Conservation (phyloP, 2,113 vertebrate genomes). For the Centropus bengalensis region DNA sequence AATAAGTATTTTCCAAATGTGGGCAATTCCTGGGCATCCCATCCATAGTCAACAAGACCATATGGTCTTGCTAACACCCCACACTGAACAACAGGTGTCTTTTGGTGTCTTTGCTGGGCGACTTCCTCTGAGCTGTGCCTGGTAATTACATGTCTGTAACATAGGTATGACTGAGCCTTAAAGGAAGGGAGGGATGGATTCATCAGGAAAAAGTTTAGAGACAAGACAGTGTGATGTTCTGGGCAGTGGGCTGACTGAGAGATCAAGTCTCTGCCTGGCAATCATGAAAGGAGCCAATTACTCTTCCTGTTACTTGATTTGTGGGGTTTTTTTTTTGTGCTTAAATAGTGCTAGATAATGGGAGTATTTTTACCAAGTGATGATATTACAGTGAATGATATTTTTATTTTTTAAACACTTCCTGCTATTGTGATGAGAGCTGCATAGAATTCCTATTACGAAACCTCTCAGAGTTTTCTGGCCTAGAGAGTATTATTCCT, state of each 20-base stretch:
- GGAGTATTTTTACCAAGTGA: background rate
- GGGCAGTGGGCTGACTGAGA: background rate
- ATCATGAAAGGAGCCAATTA: background rate
- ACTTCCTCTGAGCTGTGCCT: background rate
- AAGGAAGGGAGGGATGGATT: background rate
- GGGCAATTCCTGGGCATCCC: background rate
- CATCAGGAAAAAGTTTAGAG: background rate
- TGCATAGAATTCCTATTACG: background rate
- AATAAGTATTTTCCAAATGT: background rate
- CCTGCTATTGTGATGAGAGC: background rate
- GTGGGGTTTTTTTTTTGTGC: background rate
- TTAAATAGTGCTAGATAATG: background rate
- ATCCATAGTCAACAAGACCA: background rate
- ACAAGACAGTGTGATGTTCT: background rate
- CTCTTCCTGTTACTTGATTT: background rate
- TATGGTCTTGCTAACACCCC: background rate
- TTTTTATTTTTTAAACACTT: constrained; percentile 18
- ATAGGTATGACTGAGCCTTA: background rate
- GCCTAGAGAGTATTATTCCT: background rate
- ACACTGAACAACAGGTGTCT: background rate
- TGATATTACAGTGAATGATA: background rate
- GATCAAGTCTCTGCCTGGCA: background rate
- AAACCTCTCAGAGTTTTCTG: background rate
- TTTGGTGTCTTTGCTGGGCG: background rate
- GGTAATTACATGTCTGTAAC: background rate